phyloP scores from a whole-genome alignment of 2,888 invertebrate genomes.

The Fragum fragum region DNA sequence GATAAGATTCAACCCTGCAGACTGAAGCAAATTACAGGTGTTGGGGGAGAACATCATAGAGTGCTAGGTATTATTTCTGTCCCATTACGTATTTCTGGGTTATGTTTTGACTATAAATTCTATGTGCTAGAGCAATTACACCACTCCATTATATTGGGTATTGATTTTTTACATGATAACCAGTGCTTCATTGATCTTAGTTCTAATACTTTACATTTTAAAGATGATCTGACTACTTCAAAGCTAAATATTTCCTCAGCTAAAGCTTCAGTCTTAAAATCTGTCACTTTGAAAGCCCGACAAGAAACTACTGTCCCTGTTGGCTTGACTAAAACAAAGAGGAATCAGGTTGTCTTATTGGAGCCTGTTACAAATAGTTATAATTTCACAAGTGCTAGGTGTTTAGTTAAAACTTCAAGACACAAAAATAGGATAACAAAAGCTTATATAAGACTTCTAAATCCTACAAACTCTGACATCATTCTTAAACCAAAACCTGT shows the following conservation, averaged over 20 bases:
- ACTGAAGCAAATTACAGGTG: constrained; percentile 16
- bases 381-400: not conserved
- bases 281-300: not conserved
- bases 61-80: constrained; percentile 31
- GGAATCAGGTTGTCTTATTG: not conserved
- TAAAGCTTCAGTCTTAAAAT: not conserved
- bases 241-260: not conserved
- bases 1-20: not conserved
- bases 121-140: no score
- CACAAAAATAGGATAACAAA: not conserved
- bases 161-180: no score
- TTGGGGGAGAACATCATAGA: no score
- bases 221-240: no score
- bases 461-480: not conserved
- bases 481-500: constrained; percentile 22
- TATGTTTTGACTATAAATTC: constrained; percentile 19
- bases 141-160: no score
- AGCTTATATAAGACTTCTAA: not conserved
- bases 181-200: no score
- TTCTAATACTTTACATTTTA: no score
- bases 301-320: constrained; percentile 23
- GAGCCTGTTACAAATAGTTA: not conserved
- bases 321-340: not conserved
- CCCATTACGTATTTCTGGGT: constrained; percentile 14
- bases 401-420: not conserved